Evolutionary conservation across 1,140 invertebrate genomes (phyloP).

Genomic region (Rhizoglyphus robini): DNA sequence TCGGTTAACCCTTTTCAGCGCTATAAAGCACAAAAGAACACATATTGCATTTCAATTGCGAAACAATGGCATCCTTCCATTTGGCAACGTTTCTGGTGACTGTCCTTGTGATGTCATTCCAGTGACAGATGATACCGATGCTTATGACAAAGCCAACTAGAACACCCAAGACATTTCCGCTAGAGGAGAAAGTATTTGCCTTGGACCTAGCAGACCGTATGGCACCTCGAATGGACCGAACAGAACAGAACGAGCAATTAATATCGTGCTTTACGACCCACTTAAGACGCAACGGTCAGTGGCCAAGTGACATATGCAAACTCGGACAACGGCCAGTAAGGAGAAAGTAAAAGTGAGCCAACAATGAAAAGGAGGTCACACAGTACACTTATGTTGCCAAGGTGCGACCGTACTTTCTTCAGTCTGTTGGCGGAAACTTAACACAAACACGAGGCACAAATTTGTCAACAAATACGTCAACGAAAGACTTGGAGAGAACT

Average conservation of each 20-base stretch:
- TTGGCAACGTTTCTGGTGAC: too few relatives aligned
- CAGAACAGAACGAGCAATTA: not conserved
- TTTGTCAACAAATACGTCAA: not conserved
- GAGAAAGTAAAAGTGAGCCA: not conserved
- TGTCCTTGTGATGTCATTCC: too few relatives aligned
- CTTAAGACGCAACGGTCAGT: constrained; percentile 1
- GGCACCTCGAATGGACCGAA: too few relatives aligned
- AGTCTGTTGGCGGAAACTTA: constrained; percentile 1
- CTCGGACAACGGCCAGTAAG: not conserved
- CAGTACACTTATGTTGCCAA: not conserved
- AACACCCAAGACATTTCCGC: too few relatives aligned
- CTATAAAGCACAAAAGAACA: too few relatives aligned
- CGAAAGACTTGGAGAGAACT: not conserved
- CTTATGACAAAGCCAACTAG: too few relatives aligned
- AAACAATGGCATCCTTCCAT: too few relatives aligned
- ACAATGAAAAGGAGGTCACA: constrained; percentile 5
- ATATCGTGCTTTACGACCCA: not conserved
- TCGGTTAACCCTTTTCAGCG: too few relatives aligned
- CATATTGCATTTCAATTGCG: too few relatives aligned
- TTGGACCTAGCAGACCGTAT: too few relatives aligned
- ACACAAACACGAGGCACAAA: not conserved
- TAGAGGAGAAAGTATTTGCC: too few relatives aligned
- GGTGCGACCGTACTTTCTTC: not conserved
- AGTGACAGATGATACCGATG: too few relatives aligned
- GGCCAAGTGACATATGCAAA: not conserved